Percentiles rank a stretch among this genome's conserved stretches.
These are phyloP conservation scores for Entomobrya proxima DNA, from an alignment of 2,888 invertebrate species.

Conservation along the genomic window DNA sequence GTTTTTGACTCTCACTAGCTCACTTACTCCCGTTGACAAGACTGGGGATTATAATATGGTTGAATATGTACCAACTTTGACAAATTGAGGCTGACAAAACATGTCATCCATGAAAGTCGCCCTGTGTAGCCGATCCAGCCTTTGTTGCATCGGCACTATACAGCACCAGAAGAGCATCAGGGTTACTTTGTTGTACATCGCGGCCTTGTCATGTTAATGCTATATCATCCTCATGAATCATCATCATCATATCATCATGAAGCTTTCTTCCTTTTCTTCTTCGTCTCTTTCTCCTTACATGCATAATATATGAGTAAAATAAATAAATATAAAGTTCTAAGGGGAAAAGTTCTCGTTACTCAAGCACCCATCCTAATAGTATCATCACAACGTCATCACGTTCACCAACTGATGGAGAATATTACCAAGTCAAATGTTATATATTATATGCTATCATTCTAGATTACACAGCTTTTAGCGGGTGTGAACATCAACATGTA, in stretches of 20 bases:
- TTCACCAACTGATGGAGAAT: background rate
- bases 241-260: constrained; percentile 57
- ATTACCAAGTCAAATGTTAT: constrained; percentile 11
- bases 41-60: constrained; percentile 38
- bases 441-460: background rate
- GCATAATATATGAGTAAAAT: constrained; percentile 34
- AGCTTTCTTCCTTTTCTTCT: constrained; percentile 37
- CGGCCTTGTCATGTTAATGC: constrained; percentile 54
- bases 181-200: constrained; percentile 17
- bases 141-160: constrained; percentile 6
- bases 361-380: constrained; percentile 4
- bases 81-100: constrained; percentile 68
- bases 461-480: constrained; percentile 9
- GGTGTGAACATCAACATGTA: background rate
- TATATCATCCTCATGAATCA: constrained; percentile 65
- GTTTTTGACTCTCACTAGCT: background rate
- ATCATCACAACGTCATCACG: constrained; percentile 3
- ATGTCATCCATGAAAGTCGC: constrained; percentile 62
- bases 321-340: constrained; percentile 13
- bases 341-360: background rate
- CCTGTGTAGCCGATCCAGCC: constrained; percentile 26
- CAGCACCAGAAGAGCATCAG: background rate
- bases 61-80: constrained; percentile 60
- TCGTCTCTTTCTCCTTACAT: constrained; percentile 34
- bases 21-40: constrained; percentile 20